Conservation (phyloP, 1,140 invertebrate genomes). For the Pseudobourletiella spinata region DNA sequence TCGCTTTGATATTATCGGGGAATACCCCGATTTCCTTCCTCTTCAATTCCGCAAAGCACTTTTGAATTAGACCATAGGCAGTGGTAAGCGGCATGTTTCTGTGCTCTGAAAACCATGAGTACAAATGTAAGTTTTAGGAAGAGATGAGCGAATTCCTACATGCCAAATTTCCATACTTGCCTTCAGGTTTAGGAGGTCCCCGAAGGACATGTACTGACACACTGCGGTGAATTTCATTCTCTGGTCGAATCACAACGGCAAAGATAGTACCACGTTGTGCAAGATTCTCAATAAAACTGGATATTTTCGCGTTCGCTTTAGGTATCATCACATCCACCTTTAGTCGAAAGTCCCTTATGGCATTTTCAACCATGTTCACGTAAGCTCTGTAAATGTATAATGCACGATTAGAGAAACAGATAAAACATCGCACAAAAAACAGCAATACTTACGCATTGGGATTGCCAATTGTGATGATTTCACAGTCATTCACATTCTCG, state of each 20-base stretch:
- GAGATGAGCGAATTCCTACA: neutral
- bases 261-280: conserved; percentile 73
- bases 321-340: conserved; percentile 79
- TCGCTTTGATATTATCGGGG: conserved; percentile 15
- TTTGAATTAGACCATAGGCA: conserved; percentile 62
- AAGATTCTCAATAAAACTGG: conserved; percentile 77
- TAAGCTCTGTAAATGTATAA: conserved; percentile 71
- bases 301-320: conserved; percentile 74
- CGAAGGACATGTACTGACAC: conserved; percentile 84
- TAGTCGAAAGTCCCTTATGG: conserved; percentile 68
- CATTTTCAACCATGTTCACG: conserved; percentile 75
- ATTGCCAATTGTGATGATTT: neutral
- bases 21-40: conserved; percentile 19
- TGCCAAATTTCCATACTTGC: conserved; percentile 1
- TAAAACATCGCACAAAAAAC: no score
- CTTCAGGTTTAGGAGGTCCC: conserved; percentile 74
- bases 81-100: conserved; percentile 91
- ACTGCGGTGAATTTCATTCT: conserved; percentile 74
- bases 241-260: conserved; percentile 73
- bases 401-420: no score
- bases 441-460: conserved; percentile 14
- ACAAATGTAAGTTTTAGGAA: conserved; percentile 12
- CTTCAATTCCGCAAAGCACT: conserved; percentile 16
- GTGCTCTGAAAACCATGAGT: conserved; percentile 56
- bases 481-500: neutral